Conservation (phyloP, 2,113 vertebrate species). For the Megaceryle torquata region DNA sequence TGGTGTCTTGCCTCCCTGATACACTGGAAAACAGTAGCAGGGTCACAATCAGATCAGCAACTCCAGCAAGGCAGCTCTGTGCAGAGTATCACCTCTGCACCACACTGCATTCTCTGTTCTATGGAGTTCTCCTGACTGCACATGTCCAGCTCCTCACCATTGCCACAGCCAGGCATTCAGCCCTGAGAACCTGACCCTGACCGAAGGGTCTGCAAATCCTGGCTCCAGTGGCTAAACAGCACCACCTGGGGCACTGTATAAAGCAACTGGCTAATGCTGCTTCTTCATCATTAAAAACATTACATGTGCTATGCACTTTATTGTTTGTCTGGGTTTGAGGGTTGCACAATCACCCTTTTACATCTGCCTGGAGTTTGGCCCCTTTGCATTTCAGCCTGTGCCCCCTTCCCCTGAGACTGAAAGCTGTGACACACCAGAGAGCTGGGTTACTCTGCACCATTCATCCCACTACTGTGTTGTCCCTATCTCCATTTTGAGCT, state of each 20-base stretch:
- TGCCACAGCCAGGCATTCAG: background rate
- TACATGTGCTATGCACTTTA: background rate
- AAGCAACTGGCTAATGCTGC: background rate
- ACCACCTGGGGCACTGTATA: background rate
- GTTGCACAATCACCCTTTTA: background rate
- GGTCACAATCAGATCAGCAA: background rate
- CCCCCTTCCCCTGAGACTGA: background rate
- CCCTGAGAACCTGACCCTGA: background rate
- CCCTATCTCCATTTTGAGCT: background rate
- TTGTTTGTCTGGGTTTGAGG: background rate
- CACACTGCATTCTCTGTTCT: background rate
- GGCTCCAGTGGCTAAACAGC: background rate
- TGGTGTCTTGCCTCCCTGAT: background rate
- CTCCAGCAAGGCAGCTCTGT: background rate
- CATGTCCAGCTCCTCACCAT: background rate
- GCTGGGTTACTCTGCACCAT: background rate
- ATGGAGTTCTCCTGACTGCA: background rate
- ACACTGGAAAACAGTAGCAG: background rate
- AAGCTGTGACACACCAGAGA: background rate
- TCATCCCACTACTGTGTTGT: background rate
- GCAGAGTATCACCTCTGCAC: background rate
- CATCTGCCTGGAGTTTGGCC: constrained; percentile 1
- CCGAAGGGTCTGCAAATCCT: background rate
- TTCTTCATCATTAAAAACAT: background rate
- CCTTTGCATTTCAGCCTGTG: background rate